Evolutionary conservation across 35 echinoderm and acorn worm genomes (phyloP), one percentile per base, ranked within the genome.

Genomic region (Stichopus chloronotus): DNA sequence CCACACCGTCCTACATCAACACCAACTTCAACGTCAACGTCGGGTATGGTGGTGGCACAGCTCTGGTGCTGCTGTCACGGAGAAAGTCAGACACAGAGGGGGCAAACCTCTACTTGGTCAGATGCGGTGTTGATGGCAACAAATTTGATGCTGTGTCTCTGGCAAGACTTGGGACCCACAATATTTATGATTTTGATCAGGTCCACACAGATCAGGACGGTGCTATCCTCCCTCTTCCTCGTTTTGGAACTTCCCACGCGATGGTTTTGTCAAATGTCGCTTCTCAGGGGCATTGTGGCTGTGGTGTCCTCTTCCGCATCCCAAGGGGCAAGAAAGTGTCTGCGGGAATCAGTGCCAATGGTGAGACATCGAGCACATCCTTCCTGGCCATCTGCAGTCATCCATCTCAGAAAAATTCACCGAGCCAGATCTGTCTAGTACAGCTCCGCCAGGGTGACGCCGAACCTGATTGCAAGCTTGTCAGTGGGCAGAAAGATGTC

Each of bases 41-140:
- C 5, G 88, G 81, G 13, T 78, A 94, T 78, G 96, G 96, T 12
- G 96, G 96, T n/a, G 96, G 96, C 30, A 93, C 93, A 13, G 96
- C 93, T 25, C 88, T 95, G 19, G 56, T 94, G 2, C 55, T 93
- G 56, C 88, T 97, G 4, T 90, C 78, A 2, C 78, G 63, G 9
- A 59, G 84, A n/a, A 93, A 93, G 81, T 57, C 63, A 76, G 79
- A 90, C 61, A 91, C 72, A 52, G 88, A 91, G 65, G 85, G 61
- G 0, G 76, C 88, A 24, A 88, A 96, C 24, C 57, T 94, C 23
- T 72, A 79, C 53, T 69, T 97, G 13, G 81, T 97, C 7, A 91
- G 96, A 9, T 97, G 96, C 77, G 96, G 96, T 56, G 92, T 95
- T 65, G 92, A 86, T 68, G 96, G 96, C 20, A 97, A 97, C 74